Evolutionary conservation across 2,113 vertebrate species (phyloP), one percentile per base, ranked within the genome.

Genomic region (Glaucomys volans): DNA sequence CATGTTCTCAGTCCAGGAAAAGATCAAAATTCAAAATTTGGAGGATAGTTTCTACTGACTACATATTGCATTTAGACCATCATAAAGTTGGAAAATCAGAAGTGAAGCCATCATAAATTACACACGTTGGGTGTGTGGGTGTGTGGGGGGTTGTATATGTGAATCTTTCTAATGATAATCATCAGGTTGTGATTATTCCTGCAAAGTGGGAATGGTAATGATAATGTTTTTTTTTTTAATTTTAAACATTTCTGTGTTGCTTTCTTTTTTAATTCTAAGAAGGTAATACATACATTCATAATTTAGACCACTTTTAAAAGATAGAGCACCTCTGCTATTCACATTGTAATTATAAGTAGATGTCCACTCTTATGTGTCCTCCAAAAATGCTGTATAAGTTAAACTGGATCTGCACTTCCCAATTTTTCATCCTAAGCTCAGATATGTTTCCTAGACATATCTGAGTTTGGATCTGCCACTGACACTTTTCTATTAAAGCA

Each of bases 181-280:
- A 54, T 5, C 37, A 62, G 57, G 54, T 59, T 93, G 59, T 62
- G n/a, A 13, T 44, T 80, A 87, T 95, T 83, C 14, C 10, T 67
- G 44, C 26, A 35, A 30, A 67, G 62, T 7, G 13, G 18, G 40
- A 80, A 87, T 64, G 44, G 8, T 8, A 10, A 10, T 71, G 10
- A 8, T 71, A 80, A 72, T 93, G 8, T 16, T 85, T 24, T 54
- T 47, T 95, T 97, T 92, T 62, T 47, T 62, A 47, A 47, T 86
- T 90, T 90, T n/a, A 90, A 87, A 50, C 13, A 83, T 90, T 77
- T 94, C 13, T 77, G 9, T 40, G 83, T 37, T 79, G 4, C 44
- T 69, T 84, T 40, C 18, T 76, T 52, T 47, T 62, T 66, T 77
- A 50, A 62, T 35, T 24, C 59, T 4, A 72, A 64, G 47, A 69